Evolutionary conservation across 2,888 invertebrate genomes (phyloP).

Genomic region (Entomobrya multifasciata): DNA sequence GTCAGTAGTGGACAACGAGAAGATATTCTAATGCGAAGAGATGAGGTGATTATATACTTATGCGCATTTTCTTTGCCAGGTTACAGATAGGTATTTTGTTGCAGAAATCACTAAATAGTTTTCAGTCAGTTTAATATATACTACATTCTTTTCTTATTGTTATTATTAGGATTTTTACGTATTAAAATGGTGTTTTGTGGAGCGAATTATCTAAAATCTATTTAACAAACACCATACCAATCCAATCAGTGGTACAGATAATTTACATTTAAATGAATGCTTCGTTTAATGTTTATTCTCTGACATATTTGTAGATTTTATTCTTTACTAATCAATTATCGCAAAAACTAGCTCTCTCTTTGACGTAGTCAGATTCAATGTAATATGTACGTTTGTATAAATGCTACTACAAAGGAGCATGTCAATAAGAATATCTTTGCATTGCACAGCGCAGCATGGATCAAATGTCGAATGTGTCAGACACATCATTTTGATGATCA

Average conservation of each 20-base stretch:
- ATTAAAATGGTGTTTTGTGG: conserved; percentile 48
- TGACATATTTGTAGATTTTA: too few relatives aligned
- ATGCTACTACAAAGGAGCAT: background rate
- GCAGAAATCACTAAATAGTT: conserved; percentile 14
- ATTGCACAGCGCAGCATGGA: background rate
- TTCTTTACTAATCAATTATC: background rate
- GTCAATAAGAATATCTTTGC: background rate
- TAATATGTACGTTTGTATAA: background rate
- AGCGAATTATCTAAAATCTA: conserved; percentile 38
- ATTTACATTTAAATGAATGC: too few relatives aligned
- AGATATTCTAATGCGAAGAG: conserved; percentile 4
- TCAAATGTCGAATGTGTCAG: conserved; percentile 27
- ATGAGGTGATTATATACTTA: conserved; percentile 62
- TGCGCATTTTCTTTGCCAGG: conserved; percentile 52
- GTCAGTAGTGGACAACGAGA: conserved; percentile 29
- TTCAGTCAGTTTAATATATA: background rate
- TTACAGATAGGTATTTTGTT: too few relatives aligned
- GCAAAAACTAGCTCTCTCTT: background rate
- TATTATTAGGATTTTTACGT: conserved; percentile 28
- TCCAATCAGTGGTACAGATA: too few relatives aligned
- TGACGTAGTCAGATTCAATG: too few relatives aligned
- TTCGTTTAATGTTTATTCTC: too few relatives aligned
- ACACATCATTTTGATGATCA: conserved; percentile 39
- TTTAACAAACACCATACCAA: conserved; percentile 14
- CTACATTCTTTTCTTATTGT: conserved; percentile 21